Percentiles rank a stretch among this genome's conserved stretches.
Conservation (phyloP, 2,113 vertebrate genomes). For the Strigops habroptila region DNA sequence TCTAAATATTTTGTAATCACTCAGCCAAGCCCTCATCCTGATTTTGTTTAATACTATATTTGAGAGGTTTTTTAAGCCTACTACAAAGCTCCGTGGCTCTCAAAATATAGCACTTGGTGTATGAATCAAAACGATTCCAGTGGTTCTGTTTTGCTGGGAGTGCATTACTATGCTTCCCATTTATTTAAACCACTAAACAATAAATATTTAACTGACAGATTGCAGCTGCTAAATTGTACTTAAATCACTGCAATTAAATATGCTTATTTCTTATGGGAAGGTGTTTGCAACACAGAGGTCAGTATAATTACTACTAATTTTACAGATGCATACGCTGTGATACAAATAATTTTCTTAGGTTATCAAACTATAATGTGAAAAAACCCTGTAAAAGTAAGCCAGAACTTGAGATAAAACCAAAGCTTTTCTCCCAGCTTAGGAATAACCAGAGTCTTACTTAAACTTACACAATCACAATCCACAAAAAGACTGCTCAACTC, state of each 20-base stretch:
- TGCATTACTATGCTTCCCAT: background rate
- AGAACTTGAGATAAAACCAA: background rate
- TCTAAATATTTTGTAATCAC: conserved; percentile 20
- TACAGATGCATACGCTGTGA: background rate
- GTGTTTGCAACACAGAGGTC: background rate
- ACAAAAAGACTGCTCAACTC: background rate
- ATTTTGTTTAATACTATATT: background rate
- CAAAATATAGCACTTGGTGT: background rate
- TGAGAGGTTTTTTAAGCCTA: background rate
- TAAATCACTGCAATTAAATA: background rate
- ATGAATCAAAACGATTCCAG: background rate
- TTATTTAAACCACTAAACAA: background rate
- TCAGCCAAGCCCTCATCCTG: background rate
- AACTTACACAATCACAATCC: background rate
- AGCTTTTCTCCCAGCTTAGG: background rate
- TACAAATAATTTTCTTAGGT: background rate
- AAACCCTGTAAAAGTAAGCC: background rate
- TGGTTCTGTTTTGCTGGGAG: background rate
- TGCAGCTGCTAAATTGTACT: background rate
- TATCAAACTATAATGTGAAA: background rate
- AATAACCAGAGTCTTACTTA: background rate
- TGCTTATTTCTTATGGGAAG: background rate
- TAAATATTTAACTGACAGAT: background rate
- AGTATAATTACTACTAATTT: background rate
- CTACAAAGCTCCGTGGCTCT: background rate